Conservation (phyloP, 2,113 vertebrate genomes). For the Psophia crepitans region DNA sequence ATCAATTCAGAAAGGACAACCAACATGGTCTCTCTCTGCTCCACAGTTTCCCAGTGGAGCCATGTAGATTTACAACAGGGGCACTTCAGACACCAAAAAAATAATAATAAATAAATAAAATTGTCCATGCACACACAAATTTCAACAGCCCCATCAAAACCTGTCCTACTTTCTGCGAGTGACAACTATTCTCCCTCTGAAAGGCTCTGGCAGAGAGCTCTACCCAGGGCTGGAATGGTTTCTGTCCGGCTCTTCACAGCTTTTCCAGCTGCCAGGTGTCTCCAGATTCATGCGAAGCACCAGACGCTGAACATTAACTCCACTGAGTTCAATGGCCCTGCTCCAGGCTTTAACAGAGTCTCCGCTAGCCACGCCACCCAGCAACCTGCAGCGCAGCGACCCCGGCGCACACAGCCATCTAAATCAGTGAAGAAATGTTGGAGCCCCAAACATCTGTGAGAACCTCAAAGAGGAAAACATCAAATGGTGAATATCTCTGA, state of each 20-base stretch:
- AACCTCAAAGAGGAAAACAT: background rate
- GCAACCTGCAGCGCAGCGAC: accelerated
- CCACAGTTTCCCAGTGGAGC: background rate
- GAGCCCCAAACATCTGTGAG: background rate
- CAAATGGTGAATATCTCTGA: background rate
- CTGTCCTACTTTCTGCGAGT: background rate
- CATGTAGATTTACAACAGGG: background rate
- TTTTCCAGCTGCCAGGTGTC: background rate
- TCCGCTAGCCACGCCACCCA: background rate
- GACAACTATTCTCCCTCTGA: background rate
- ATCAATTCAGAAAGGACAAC: background rate
- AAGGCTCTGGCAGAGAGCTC: background rate
- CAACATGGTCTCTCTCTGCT: background rate
- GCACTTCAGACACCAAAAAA: accelerated
- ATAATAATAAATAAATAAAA: no score
- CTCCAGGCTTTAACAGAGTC: background rate
- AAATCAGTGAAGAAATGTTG: background rate
- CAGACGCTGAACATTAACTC: background rate
- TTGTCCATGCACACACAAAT: accelerated
- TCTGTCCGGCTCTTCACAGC: background rate
- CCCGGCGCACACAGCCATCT: accelerated
- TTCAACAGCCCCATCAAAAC: background rate
- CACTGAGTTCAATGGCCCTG: background rate
- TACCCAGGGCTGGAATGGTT: background rate
- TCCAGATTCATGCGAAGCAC: background rate